Base-by-base conservation (phyloP, 2,888 invertebrate species). In the Odiellus spinosus region DNA sequence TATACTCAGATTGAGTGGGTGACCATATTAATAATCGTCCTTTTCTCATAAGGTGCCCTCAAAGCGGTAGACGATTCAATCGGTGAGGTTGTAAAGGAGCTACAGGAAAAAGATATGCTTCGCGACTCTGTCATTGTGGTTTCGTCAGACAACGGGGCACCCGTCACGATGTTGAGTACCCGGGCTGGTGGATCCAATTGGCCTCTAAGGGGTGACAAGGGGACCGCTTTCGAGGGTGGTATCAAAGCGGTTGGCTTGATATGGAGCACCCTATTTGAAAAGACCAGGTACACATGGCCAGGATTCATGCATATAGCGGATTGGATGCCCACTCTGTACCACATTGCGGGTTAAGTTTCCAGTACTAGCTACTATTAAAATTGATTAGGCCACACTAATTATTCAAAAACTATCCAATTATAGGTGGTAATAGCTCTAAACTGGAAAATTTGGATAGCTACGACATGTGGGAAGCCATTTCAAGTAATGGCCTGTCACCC, bases 141-240 rank as follows among this genome's bases (percentile, higher is more conserved):
- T 62, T 75, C 81, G 55, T 80, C 86, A 6, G 93, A 93, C 63
- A 91, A 91, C 62, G 87, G 88, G 0, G 84, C 79, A 0, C 45
- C 48, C 3, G 47, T 52, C 35, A 53, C 53, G 41, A n/a, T 44
- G 17, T 50, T 52, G 34, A 74, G 74, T 42, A 36, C 26, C 39
- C 18, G 82, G 1, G 68, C 73, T 48, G 86, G 84, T 0, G 76
- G 74, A 5, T 75, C 73, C 3, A 77, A 76, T 62, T 76, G 71
- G 67, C 77, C 76, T 14, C 62, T 75, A 4, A 15, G 49, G 36
- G 56, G 57, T 4, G 42, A 45, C 19, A 55, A 55, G 40, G 36
- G 44, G 64, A 88, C 90, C 0, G 65, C 88, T 1, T 95, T 85
- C 80, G 93, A 95, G 70, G 93, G 95, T 20, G 91, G 90, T 0